Evolutionary conservation across 2,113 vertebrate species (phyloP).

Genomic region (Aleadryas rufinucha): DNA sequence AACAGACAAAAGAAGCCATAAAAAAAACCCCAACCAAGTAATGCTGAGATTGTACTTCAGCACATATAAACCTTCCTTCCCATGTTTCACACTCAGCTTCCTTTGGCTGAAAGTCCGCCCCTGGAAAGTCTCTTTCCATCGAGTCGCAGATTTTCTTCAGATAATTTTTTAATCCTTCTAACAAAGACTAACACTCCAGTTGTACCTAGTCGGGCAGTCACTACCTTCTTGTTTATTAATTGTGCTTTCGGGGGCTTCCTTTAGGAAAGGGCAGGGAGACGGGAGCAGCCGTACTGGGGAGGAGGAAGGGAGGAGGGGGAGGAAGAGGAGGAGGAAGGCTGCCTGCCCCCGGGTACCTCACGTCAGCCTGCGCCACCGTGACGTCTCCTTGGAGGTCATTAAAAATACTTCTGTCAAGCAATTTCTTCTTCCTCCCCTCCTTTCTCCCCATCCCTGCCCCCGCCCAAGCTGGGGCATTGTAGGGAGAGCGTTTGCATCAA

Average conservation of each 20-base stretch:
- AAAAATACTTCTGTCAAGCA: not conserved
- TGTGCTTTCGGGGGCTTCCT: not conserved
- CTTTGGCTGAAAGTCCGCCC: not conserved
- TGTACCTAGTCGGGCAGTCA: not conserved
- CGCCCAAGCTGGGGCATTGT: not conserved
- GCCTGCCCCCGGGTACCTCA: not conserved
- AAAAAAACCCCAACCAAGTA: not conserved
- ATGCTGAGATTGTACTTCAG: not conserved
- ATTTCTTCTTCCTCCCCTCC: not conserved
- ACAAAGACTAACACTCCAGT: not conserved
- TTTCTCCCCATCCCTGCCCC: not conserved
- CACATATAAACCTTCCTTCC: not conserved
- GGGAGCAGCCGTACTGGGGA: not conserved
- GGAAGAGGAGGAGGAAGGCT: not conserved
- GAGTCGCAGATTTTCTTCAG: not conserved
- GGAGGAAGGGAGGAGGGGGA: not conserved
- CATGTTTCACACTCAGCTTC: not conserved
- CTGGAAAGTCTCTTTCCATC: not conserved
- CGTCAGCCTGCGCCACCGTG: not conserved
- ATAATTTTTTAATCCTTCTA: not conserved
- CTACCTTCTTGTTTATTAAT: not conserved
- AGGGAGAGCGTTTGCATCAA: not conserved
- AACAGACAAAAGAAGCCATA: not conserved
- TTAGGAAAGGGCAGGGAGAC: not conserved
- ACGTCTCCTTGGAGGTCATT: not conserved